Conservation (phyloP, 2,113 vertebrate species). For the Nannobrachium achirus region DNA sequence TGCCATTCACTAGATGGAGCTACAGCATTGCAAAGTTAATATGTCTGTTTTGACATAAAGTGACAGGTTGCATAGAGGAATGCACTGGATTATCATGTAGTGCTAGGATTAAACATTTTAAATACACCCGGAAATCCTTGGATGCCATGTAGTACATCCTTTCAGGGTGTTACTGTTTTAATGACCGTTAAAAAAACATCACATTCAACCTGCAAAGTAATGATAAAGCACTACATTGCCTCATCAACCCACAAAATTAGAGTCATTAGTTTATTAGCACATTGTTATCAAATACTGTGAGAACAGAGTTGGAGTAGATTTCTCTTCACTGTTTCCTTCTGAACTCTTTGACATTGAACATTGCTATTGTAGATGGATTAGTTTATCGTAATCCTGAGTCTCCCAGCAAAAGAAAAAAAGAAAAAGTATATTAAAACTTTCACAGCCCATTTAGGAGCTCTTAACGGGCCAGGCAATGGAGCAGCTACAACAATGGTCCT, state of each 20-base stretch:
- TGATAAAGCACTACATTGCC: not conserved
- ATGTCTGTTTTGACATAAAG: not conserved
- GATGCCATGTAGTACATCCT: not conserved
- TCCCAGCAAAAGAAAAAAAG: slow-evolving; percentile 31
- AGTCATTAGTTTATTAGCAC: too few species aligned
- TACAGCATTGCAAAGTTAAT: slow-evolving; percentile 45
- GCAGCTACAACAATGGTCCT: slow-evolving; percentile 62
- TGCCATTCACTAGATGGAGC: slow-evolving; percentile 35
- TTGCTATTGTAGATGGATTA: slow-evolving; percentile 44
- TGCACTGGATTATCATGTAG: not conserved
- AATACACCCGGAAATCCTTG: too few species aligned
- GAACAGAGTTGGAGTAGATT: slow-evolving; percentile 49
- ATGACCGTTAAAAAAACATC: not conserved
- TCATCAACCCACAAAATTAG: slow-evolving; percentile 11
- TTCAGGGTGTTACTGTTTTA: not conserved
- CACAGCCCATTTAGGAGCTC: slow-evolving; percentile 45
- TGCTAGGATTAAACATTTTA: too few species aligned
- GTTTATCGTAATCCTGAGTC: slow-evolving; percentile 24
- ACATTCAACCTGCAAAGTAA: not conserved
- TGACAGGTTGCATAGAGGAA: not conserved
- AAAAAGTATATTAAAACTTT: slow-evolving; percentile 44
- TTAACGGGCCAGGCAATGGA: slow-evolving; percentile 38
- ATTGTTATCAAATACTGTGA: slow-evolving; percentile 59
- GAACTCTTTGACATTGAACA: slow-evolving; percentile 62
- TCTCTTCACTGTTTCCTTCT: slow-evolving; percentile 44